A percentile compares a stretch with the other conserved stretches of the same genome.
These are phyloP conservation scores for Nymphicus hollandicus DNA, from an alignment of 2,113 vertebrate species.

Conservation along the genomic window DNA sequence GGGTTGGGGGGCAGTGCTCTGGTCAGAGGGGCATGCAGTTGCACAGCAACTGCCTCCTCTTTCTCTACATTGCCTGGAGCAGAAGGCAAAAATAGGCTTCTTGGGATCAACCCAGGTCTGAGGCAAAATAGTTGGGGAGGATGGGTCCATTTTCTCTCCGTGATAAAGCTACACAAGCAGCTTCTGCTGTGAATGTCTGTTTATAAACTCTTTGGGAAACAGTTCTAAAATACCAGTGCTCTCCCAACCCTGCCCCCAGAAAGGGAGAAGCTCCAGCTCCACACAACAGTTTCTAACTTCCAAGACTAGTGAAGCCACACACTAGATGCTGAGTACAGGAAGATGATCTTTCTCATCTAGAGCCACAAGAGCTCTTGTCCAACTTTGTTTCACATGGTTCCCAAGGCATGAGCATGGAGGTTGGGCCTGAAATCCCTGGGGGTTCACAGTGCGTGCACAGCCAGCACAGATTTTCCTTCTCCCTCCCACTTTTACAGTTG, in stretches of 20 bases:
- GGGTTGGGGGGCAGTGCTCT: background rate
- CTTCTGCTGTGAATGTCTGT: background rate
- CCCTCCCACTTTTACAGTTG: background rate
- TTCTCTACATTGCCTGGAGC: background rate
- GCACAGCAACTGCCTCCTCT: background rate
- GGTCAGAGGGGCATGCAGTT: background rate
- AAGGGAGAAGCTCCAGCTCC: background rate
- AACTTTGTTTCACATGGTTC: background rate
- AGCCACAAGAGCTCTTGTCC: background rate
- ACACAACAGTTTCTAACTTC: background rate
- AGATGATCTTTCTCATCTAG: background rate
- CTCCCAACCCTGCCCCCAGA: background rate
- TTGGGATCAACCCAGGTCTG: background rate
- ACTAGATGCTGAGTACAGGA: background rate
- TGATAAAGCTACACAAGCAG: background rate
- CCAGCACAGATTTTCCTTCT: background rate
- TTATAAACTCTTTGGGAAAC: background rate
- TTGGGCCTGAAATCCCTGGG: background rate
- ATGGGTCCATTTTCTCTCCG: background rate
- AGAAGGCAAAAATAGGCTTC: background rate
- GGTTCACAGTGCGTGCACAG: background rate
- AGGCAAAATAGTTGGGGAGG: background rate
- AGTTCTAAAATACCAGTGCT: background rate
- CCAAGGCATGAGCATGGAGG: rapidly evolving
- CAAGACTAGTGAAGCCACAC: background rate